A percentile compares a stretch with the other conserved stretches of the same genome.
These are phyloP conservation scores for Arrhamphus sclerolepis DNA, from an alignment of 2,797 vertebrate genomes.

Conservation along the genomic window DNA sequence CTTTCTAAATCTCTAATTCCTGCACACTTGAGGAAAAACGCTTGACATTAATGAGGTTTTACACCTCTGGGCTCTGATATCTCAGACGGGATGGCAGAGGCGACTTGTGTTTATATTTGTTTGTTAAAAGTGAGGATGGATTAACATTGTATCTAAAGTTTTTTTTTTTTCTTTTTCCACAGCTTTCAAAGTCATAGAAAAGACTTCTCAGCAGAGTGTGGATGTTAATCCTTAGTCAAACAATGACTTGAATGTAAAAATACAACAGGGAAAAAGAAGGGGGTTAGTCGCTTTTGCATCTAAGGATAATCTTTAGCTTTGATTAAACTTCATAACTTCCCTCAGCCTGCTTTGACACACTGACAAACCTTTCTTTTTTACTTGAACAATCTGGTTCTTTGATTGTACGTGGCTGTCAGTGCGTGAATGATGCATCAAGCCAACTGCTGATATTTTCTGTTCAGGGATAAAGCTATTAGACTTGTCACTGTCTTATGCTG, in stretches of 20 bases:
- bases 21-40: neutral
- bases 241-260: slow-evolving; percentile 1
- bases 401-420: slow-evolving; percentile 7
- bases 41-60: slow-evolving; percentile 20
- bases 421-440: slow-evolving; percentile 25
- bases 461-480: slow-evolving; percentile 16
- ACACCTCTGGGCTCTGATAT: neutral
- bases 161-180: too few species aligned
- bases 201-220: slow-evolving; percentile 6
- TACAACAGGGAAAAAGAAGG: neutral
- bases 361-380: slow-evolving; percentile 2
- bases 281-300: slow-evolving; percentile 7
- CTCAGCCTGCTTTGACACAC: too few species aligned
- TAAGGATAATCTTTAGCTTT: neutral
- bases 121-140: slow-evolving; percentile 11
- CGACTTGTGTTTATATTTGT: slow-evolving; percentile 33
- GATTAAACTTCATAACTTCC: neutral
- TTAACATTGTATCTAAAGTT: slow-evolving; percentile 15
- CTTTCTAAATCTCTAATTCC: slow-evolving; percentile 25
- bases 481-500: slow-evolving; percentile 23
- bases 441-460: slow-evolving; percentile 22
- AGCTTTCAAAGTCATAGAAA: neutral
- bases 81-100: slow-evolving; percentile 13
- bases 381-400: slow-evolving; percentile 27
- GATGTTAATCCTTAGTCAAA: slow-evolving; percentile 18